phyloP scores from a whole-genome alignment of 2,888 invertebrate genomes.

The Phengaris alcon region DNA sequence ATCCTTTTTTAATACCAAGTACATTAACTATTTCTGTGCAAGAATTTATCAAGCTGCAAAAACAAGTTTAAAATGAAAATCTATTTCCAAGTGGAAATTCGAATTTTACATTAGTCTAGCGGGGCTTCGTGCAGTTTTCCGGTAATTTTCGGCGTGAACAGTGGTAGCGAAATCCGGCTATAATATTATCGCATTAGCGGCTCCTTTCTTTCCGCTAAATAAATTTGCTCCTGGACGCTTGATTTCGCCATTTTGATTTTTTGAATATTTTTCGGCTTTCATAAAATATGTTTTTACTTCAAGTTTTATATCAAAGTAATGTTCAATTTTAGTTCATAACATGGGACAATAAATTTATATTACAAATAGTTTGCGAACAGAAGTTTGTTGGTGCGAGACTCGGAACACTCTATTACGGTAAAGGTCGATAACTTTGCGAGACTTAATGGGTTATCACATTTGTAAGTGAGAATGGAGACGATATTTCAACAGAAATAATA shows the following conservation, averaged over 20 bases:
- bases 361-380: constrained; percentile 70
- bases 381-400: constrained; percentile 73
- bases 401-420: constrained; percentile 55
- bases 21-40: constrained; percentile 29
- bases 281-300: neutral
- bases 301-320: neutral
- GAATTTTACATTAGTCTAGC: constrained; percentile 49
- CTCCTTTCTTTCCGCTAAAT: constrained; percentile 67
- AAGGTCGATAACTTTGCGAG: constrained; percentile 72
- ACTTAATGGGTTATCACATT: constrained; percentile 68
- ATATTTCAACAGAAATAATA: constrained; percentile 14
- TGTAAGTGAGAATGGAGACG: constrained; percentile 30
- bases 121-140: constrained; percentile 65
- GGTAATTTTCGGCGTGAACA: constrained; percentile 69
- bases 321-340: constrained; percentile 45
- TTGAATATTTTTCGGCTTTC: constrained; percentile 35
- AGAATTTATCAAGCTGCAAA: constrained; percentile 40
- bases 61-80: constrained; percentile 39
- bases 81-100: constrained; percentile 43
- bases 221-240: constrained; percentile 65
- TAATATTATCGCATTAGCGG: constrained; percentile 78
- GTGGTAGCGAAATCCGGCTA: constrained; percentile 71
- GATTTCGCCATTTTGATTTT: constrained; percentile 62
- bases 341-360: constrained; percentile 64
- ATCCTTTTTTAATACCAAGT: too few species aligned